Conservation (phyloP, 2,888 invertebrate species). For the Diloba caeruleocephala region DNA sequence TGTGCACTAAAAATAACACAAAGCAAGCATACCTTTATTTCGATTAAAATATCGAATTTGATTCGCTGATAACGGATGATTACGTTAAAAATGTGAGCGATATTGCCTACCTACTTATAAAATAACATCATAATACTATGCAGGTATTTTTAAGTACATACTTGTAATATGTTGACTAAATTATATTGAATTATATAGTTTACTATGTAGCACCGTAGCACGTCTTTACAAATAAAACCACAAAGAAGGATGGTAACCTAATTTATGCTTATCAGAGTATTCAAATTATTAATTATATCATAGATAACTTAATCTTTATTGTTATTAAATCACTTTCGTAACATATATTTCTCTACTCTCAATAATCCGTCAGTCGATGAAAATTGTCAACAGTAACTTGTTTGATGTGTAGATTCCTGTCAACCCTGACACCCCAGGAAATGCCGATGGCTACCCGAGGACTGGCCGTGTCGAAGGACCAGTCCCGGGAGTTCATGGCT, state of each 20-base stretch:
- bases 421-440: conserved; percentile 90
- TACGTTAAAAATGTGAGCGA: conserved; percentile 43
- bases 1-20: conserved; percentile 44
- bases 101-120: conserved; percentile 11
- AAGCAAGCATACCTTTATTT: conserved; percentile 21
- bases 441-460: conserved; percentile 90
- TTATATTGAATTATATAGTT: too few relatives aligned
- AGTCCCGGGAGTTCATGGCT: conserved; percentile 96
- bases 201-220: too few relatives aligned
- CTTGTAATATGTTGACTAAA: too few relatives aligned
- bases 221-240: too few relatives aligned
- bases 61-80: conserved; percentile 35
- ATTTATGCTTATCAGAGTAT: conserved; percentile 5
- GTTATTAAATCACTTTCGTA: background rate
- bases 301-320: conserved; percentile 11
- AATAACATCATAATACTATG: conserved; percentile 7
- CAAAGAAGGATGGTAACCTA: conserved; percentile 6
- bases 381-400: conserved; percentile 50
- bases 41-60: conserved; percentile 32
- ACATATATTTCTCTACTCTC: conserved; percentile 9
- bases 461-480: conserved; percentile 93
- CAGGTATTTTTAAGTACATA: conserved; percentile 9
- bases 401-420: conserved; percentile 86
- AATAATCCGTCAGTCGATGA: conserved; percentile 36
- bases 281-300: conserved; percentile 13